Evolutionary conservation across 1,140 invertebrate species (phyloP), one percentile per base, ranked within the genome.

Genomic region (Leptonema lineaticorne): DNA sequence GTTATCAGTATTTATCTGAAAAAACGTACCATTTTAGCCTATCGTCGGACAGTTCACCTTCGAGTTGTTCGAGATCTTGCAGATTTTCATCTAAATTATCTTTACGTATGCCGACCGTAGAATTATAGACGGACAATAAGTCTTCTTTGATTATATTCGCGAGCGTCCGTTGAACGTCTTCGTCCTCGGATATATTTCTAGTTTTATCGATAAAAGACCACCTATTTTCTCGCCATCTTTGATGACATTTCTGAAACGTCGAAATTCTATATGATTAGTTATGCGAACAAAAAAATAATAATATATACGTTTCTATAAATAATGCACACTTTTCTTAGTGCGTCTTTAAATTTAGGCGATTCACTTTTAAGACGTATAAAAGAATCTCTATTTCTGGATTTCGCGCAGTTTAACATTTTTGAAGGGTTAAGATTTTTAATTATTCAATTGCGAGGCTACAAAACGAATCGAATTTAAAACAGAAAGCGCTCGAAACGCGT

Each of bases 191-290:
- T 33, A 70, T 67, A 22, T 50, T 64, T 33, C 72, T 24, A 30
- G 62, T 41, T 29, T 60, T 67, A 33, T 73, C 72, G 8, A 73
- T 27, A 37, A 69, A 64, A 20, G 62, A 57, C 28, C 65, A 62
- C 53, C 72, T 62, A 30, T 71, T 71, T 63, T 59, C 41, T 28
- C 63, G 20, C 53, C 57, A 63, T 56, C 72, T 56, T 50, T 71
- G 63, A 33, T 73, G 70, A 57, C 69, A 73, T 63, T 69, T 70
- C 72, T 73, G 53, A 63, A 73, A 70, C 9, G 29, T 41, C 29
- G 16, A n/a, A 50, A 64, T 53, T 41, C 45, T 2, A 26, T 27
- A 57, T 20, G 56, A 65, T 33, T 33, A 33, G 30, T 6, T 11
- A n/a, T 11, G 11, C 30, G 30, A 33, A 5, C 30, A 33, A 33